These are phyloP conservation scores for Thaleichthys pacificus DNA, from an alignment of 2,797 vertebrate genomes.

Conservation along the genomic window DNA sequence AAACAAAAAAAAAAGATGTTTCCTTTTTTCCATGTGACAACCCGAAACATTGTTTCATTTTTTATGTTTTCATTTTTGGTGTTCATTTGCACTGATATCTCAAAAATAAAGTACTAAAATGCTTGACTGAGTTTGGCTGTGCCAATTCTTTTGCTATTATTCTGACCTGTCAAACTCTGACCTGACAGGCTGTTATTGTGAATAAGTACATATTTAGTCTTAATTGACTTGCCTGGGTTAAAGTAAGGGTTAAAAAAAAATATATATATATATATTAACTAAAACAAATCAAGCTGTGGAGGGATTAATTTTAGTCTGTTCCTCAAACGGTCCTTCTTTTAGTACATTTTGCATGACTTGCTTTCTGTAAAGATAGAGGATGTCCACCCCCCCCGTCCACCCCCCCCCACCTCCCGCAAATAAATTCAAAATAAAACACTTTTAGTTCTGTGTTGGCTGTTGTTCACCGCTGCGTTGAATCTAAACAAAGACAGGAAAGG, in stretches of 20 bases:
- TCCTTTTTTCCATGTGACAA: slow-evolving; percentile 76
- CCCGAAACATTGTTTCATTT: slow-evolving; percentile 71
- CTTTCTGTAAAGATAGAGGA: slow-evolving; percentile 51
- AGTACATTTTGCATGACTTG: neutral
- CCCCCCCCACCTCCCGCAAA: no score
- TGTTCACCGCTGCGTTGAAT: slow-evolving; percentile 46
- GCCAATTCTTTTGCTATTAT: slow-evolving; percentile 42
- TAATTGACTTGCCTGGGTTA: no score
- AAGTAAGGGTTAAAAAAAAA: neutral
- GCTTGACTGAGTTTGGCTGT: slow-evolving; percentile 69
- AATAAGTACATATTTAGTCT: no score
- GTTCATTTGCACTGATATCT: slow-evolving; percentile 87
- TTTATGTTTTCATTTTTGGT: slow-evolving; percentile 80
- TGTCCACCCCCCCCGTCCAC: slow-evolving; percentile 49
- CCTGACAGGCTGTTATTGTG: neutral
- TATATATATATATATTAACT: neutral
- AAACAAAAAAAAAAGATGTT: slow-evolving; percentile 65
- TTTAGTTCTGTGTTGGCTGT: slow-evolving; percentile 55
- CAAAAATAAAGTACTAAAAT: slow-evolving; percentile 85
- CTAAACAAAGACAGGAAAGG: slow-evolving; percentile 77
- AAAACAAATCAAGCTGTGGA: neutral
- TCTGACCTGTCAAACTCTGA: neutral
- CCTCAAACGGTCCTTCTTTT: no score
- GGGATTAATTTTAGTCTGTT: neutral
- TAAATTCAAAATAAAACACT: slow-evolving; percentile 46